Base-by-base conservation (phyloP, 1,140 invertebrate species). In the Phenacoccus solenopsis region DNA sequence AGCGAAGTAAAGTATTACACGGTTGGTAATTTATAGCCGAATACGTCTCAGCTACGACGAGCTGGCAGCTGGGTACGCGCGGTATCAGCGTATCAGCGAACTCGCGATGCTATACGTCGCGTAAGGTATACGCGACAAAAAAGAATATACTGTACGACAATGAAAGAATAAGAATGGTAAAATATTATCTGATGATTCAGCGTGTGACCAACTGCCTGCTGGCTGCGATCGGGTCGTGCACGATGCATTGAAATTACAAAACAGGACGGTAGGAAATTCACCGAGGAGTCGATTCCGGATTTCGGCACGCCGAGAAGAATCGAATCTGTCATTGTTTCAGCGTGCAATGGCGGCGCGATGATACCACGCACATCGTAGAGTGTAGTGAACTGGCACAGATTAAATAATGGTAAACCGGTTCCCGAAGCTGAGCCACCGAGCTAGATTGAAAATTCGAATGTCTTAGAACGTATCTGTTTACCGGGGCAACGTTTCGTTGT, bases 131-230 rank as follows among this genome's bases (percentile, higher is more conserved):
- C 38, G 38, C 38, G 38, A 49, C 13, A 49, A 49, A 49, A 32
- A 32, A 32, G 13, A 32, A 32, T 32, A 32, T 10, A 49, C 13
- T 16, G 2, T 16, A 49, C 38, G 12, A 49, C 38, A 49, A n/a
- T n/a, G n/a, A 49, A 49, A 49, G 38, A 49, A 49, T 49, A 49
- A 49, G n/a, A n/a, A n/a, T n/a, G n/a, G n/a, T n/a, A n/a, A 32
- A 49, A 49, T 16, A 49, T 49, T 49, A 49, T 49, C 38, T 49
- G 38, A 49, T 49, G 38, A n/a, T 49, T 16, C 13, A 16, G 13
- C 12, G 38, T 49, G 20, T n/a, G n/a, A n/a, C n/a, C n/a, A n/a
- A n/a, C n/a, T n/a, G n/a, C n/a, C n/a, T n/a, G n/a, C n/a, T n/a
- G n/a, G n/a, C 30, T 32, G 13, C 38, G 20, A 49, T 49, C 20